Conservation (phyloP, 2,797 vertebrate species). For the Tachyglossus aculeatus region DNA sequence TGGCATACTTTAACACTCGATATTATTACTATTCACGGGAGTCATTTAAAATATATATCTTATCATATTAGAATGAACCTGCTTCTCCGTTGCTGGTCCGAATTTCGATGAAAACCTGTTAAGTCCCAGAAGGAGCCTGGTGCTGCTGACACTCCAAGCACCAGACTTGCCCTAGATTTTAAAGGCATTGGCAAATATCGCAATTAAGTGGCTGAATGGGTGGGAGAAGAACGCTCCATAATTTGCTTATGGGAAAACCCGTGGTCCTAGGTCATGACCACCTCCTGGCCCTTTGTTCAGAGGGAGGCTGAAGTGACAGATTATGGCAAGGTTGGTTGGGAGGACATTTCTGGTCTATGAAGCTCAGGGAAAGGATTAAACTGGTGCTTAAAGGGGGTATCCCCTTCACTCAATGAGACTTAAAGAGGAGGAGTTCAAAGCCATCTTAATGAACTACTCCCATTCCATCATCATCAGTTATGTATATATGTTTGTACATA, state of each 20-base stretch:
- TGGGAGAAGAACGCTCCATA: neutral
- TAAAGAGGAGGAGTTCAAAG: too few relatives aligned
- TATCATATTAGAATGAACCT: neutral
- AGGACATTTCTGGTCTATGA: too few relatives aligned
- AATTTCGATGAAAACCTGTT: neutral
- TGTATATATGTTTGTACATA: too few relatives aligned
- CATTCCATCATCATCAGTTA: too few relatives aligned
- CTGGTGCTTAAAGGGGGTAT: too few relatives aligned
- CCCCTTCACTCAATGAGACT: too few relatives aligned
- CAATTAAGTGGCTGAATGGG: neutral
- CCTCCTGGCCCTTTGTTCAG: neutral
- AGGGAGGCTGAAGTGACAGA: neutral
- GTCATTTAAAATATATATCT: neutral
- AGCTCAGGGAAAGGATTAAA: too few relatives aligned
- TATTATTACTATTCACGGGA: neutral
- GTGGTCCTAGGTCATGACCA: neutral
- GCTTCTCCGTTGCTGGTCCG: neutral
- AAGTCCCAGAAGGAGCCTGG: neutral
- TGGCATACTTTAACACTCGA: neutral
- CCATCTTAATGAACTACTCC: too few relatives aligned
- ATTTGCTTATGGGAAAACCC: neutral
- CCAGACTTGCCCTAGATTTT: neutral
- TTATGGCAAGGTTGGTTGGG: too few relatives aligned
- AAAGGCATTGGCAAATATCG: neutral
- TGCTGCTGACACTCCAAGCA: accelerated